Conservation (phyloP, 2,888 invertebrate species). For the Melitaea athalia region DNA sequence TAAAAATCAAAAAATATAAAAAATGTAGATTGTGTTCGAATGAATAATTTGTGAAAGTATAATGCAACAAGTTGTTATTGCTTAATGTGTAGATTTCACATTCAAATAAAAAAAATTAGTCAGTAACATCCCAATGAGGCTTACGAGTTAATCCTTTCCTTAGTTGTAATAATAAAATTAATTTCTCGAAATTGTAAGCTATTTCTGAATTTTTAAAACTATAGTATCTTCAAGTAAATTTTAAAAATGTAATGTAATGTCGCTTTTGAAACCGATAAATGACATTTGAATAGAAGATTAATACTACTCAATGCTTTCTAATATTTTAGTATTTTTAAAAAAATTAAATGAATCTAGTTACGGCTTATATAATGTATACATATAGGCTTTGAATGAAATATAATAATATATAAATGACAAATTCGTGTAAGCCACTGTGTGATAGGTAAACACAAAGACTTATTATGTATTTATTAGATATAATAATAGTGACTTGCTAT, state of each 20-base stretch:
- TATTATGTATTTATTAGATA: slow-evolving; percentile 4
- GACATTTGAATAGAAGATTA: background rate
- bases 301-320: background rate
- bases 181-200: background rate
- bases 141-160: background rate
- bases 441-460: slow-evolving; percentile 13
- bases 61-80: background rate
- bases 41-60: background rate
- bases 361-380: background rate
- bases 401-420: background rate
- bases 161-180: background rate
- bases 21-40: background rate
- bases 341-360: background rate
- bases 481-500: slow-evolving; percentile 3
- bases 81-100: background rate
- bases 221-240: background rate
- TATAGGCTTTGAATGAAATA: slow-evolving; percentile 6
- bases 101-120: background rate
- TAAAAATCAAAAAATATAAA: background rate
- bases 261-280: background rate
- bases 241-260: background rate
- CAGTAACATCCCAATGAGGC: background rate
- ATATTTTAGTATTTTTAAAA: background rate
- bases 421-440: background rate
- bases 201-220: background rate